Evolutionary conservation across 2,113 vertebrate genomes (phyloP).

Genomic region (Prolemur simus): DNA sequence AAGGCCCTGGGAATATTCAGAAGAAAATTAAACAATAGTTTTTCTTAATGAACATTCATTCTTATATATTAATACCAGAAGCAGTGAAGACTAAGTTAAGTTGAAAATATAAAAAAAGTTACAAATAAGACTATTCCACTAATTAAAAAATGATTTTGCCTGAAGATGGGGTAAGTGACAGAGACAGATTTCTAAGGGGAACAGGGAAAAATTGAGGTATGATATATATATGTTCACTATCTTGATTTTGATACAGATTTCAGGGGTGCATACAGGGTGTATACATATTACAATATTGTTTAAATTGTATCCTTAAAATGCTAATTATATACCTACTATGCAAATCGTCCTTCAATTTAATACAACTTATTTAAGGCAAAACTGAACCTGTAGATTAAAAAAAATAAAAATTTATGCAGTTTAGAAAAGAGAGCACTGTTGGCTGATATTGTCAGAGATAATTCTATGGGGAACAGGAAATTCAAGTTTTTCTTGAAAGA

Average conservation of each 20-base stretch:
- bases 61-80: background rate
- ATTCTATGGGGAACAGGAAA: background rate
- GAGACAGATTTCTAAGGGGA: rapidly evolving
- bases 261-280: no score
- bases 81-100: background rate
- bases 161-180: background rate
- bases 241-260: background rate
- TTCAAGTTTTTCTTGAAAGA: background rate
- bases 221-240: background rate
- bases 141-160: background rate
- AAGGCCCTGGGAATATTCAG: background rate
- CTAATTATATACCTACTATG: background rate
- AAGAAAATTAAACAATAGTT: background rate
- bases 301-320: background rate
- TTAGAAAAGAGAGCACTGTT: background rate
- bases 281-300: background rate
- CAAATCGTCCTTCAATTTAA: background rate
- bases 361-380: background rate
- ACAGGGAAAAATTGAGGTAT: background rate
- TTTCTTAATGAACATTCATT: background rate
- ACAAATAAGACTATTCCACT: background rate
- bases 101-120: background rate
- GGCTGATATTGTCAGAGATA: background rate
- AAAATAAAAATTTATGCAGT: background rate
- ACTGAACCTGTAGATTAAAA: background rate